Percentiles rank a stretch among this genome's conserved stretches.
Evolutionary conservation across 2,797 vertebrate genomes (phyloP).

Genomic region (Meriones psammophilus): DNA sequence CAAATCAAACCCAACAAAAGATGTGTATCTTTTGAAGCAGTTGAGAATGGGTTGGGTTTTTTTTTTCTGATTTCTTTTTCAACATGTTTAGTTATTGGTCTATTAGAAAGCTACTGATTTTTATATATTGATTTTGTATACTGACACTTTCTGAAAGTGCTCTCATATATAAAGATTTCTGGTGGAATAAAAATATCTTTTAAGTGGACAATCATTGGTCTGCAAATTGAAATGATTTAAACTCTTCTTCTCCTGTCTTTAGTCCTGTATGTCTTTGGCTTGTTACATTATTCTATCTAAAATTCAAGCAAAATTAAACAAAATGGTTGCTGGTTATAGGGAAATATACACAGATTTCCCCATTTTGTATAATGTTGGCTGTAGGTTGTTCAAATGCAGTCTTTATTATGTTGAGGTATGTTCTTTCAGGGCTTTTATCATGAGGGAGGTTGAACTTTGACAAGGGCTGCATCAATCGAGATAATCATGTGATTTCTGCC

Average conservation of each 20-base stretch:
- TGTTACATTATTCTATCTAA: background rate
- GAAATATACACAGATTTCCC: background rate
- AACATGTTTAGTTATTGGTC: background rate
- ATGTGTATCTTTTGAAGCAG: too few species aligned
- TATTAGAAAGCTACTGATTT: background rate
- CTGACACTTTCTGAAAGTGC: background rate
- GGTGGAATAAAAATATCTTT: background rate
- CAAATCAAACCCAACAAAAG: too few species aligned
- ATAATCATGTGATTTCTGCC: background rate
- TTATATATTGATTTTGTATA: background rate
- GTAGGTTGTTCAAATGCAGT: background rate
- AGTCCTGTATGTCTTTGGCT: background rate
- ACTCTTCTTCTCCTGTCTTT: background rate
- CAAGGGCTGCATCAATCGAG: background rate
- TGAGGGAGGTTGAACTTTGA: background rate
- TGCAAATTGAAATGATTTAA: background rate
- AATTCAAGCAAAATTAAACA: background rate
- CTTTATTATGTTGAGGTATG: background rate
- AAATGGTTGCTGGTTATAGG: background rate
- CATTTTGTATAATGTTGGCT: background rate
- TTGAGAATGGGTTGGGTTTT: background rate
- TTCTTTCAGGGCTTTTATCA: background rate
- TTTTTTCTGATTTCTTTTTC: background rate
- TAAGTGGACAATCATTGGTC: background rate
- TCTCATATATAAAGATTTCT: background rate